A percentile compares a stretch with the other conserved stretches of the same genome.
phyloP scores from a whole-genome alignment of 1,140 invertebrate species.

The Euborellia annulipes region DNA sequence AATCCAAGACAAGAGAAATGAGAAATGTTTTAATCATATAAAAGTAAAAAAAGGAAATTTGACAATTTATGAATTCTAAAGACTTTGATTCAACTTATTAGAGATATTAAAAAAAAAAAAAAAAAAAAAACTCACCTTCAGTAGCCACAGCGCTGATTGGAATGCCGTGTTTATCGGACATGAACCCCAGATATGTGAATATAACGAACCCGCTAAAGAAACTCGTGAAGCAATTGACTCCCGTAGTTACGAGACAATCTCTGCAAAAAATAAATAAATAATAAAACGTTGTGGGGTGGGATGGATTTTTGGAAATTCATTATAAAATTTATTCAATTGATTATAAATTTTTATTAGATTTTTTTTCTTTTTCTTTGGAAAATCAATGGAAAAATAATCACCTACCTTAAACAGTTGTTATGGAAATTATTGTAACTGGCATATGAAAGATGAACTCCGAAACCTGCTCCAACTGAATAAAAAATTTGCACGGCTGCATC shows the following conservation, averaged over 20 bases:
- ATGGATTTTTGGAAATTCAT: no score
- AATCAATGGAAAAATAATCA: no score
- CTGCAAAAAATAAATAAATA: conserved; percentile 32
- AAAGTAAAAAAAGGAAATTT: no score
- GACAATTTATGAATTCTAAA: no score
- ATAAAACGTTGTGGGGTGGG: no score
- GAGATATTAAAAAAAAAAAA: no score
- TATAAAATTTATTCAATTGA: no score
- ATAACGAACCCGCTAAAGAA: conserved; percentile 88
- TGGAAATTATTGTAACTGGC: conserved; percentile 79
- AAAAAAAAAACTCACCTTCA: conserved; percentile 52
- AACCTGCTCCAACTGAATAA: conserved; percentile 80
- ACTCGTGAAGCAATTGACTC: conserved; percentile 75
- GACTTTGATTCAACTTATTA: no score
- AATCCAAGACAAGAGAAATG: no score
- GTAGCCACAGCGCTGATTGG: conserved; percentile 74
- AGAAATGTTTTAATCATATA: no score
- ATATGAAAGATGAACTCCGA: conserved; percentile 77
- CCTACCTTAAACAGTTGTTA: conserved; percentile 66
- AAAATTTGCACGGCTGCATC: conserved; percentile 85
- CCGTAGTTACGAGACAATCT: conserved; percentile 53
- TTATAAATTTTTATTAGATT: no score
- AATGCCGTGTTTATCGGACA: conserved; percentile 63
- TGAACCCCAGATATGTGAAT: conserved; percentile 87
- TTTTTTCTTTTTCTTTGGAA: no score